Evolutionary conservation across 2,113 vertebrate species (phyloP).

Genomic region (Toxostoma redivivum): DNA sequence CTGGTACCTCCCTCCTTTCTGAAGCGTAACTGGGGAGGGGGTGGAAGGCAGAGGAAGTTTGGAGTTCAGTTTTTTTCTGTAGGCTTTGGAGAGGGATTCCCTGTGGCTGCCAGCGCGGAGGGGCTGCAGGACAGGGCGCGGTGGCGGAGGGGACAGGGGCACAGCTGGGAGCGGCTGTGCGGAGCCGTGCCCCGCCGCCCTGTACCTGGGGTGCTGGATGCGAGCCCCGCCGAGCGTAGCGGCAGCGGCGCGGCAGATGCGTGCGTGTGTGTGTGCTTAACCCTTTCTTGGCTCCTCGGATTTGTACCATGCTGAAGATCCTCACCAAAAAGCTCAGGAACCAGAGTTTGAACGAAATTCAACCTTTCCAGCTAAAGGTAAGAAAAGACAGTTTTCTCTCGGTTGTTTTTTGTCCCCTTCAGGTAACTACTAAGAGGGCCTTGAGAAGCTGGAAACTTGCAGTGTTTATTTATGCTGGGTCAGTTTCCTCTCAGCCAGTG

Average conservation of each 20-base stretch:
- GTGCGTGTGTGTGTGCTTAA: conserved; percentile 25
- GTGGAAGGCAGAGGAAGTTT: conserved; percentile 11
- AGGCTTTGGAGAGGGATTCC: not conserved
- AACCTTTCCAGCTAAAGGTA: conserved; percentile 90
- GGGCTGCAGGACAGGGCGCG: not conserved
- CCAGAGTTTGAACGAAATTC: conserved; percentile 88
- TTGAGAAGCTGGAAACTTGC: not conserved
- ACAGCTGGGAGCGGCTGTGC: not conserved
- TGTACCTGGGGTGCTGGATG: not conserved
- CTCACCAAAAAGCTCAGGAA: conserved; percentile 89
- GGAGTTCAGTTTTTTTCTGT: not conserved
- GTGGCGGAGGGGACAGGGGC: not conserved
- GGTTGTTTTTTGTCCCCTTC: not conserved
- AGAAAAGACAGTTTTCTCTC: not conserved
- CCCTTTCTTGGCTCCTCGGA: conserved; percentile 29
- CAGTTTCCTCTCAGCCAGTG: not conserved
- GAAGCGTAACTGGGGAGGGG: not conserved
- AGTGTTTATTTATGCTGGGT: not conserved
- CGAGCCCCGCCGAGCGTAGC: not conserved
- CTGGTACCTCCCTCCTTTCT: not conserved
- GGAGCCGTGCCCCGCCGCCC: not conserved
- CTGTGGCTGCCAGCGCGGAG: not conserved
- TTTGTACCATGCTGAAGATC: conserved; percentile 82
- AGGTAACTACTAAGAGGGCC: not conserved
- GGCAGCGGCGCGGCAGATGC: not conserved